These are phyloP conservation scores for Lacerta bilineata DNA, from an alignment of 2,797 vertebrate genomes.

Conservation along the genomic window DNA sequence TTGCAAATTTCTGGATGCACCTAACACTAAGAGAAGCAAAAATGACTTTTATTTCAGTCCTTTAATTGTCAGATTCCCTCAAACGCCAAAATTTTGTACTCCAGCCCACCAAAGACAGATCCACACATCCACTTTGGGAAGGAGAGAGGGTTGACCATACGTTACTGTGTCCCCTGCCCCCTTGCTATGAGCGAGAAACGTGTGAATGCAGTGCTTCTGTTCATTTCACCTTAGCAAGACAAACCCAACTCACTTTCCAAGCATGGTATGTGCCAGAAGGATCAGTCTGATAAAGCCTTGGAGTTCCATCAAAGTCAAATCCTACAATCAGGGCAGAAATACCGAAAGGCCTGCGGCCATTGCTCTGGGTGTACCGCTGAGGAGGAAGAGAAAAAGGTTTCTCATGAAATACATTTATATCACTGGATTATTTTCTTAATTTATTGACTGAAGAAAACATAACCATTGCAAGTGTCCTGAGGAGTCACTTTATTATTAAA, in stretches of 20 bases:
- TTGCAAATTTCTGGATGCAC: neutral
- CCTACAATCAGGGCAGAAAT: slow-evolving; percentile 89
- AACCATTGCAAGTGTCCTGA: neutral
- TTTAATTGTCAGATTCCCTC: neutral
- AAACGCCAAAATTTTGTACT: neutral
- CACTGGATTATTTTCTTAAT: neutral
- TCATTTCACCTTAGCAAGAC: neutral
- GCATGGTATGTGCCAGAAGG: slow-evolving; percentile 90
- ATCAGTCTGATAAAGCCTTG: slow-evolving; percentile 88
- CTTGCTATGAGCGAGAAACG: neutral
- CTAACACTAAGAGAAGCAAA: neutral
- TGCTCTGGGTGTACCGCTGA: slow-evolving; percentile 90
- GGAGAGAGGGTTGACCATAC: no score
- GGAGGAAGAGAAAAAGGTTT: neutral
- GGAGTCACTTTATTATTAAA: neutral
- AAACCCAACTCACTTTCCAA: slow-evolving; percentile 84
- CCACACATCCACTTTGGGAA: no score
- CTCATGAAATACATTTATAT: neutral
- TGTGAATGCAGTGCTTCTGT: neutral
- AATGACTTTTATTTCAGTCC: neutral
- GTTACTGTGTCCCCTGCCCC: no score
- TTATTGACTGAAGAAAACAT: neutral
- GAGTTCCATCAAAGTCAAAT: slow-evolving; percentile 89
- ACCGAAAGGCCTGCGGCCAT: slow-evolving; percentile 88
- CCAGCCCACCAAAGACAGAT: neutral